These are phyloP conservation scores for Bettongia penicillata DNA, from an alignment of 2,113 vertebrate species.

Conservation along the genomic window DNA sequence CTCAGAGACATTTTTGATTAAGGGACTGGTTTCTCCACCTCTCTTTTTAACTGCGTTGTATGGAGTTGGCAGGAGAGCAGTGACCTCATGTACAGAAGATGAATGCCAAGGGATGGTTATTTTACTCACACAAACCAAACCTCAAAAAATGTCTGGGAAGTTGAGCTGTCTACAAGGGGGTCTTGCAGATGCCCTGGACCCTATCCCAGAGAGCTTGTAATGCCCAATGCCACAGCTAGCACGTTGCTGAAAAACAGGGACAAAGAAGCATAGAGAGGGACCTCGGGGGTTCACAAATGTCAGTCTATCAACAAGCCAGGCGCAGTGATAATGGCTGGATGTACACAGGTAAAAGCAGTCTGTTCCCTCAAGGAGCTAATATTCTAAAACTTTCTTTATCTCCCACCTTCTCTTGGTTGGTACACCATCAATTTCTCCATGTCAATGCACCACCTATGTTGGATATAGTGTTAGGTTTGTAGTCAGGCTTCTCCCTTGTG, in stretches of 20 bases:
- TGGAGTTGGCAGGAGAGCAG: neutral
- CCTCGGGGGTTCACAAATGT: neutral
- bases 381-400: neutral
- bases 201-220: neutral
- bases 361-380: neutral
- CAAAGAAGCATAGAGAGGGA: neutral
- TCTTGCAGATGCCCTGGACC: neutral
- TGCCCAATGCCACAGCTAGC: neutral
- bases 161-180: neutral
- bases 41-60: constrained; percentile 1
- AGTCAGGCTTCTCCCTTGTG: neutral
- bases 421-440: neutral
- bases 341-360: neutral
- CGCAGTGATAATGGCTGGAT: neutral
- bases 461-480: neutral
- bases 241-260: neutral
- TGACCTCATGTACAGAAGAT: constrained; percentile 20
- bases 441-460: neutral
- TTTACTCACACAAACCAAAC: neutral
- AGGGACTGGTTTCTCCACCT: constrained; percentile 10
- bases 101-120: constrained; percentile 27
- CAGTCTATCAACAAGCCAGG: neutral
- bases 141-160: neutral
- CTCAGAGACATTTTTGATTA: constrained; percentile 61
- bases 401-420: neutral